Evolutionary conservation across 2,888 invertebrate species (phyloP).

Genomic region (Koerneria pararmatus): DNA sequence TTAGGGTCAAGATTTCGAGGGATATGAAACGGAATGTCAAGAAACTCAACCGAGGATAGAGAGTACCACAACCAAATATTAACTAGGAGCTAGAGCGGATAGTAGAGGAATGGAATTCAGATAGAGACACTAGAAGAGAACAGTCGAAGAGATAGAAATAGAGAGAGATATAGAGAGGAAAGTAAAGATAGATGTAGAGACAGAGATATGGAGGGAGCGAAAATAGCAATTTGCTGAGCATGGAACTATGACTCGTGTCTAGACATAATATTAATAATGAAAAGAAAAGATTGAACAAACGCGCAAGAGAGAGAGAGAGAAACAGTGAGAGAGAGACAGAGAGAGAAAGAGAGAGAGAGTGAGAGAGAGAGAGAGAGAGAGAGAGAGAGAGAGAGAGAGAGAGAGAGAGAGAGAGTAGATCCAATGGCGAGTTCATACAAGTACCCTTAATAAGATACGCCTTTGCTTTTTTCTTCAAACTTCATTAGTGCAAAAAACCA

Average conservation of each 20-base stretch:
- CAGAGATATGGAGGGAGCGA: not conserved
- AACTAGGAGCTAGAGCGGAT: constrained; percentile 1
- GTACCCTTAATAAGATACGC: no score
- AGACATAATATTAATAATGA: not conserved
- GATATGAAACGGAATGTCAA: no score
- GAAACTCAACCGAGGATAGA: no score
- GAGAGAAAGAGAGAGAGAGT: not conserved
- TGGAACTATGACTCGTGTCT: no score
- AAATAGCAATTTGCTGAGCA: not conserved
- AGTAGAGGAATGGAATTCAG: no score
- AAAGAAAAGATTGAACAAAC: not conserved
- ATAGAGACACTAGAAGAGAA: no score
- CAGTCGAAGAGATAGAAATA: not conserved
- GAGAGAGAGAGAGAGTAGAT: not conserved
- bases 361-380: not conserved
- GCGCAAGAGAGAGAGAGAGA: not conserved
- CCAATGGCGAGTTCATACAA: no score
- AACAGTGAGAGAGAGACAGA: not conserved
- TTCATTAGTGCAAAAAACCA: no score
- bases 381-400: not conserved
- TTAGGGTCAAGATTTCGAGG: no score
- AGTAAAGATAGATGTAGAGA: not conserved
- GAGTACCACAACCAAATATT: no score
- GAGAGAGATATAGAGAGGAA: constrained; percentile 4
- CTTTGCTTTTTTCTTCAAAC: no score